Base-by-base conservation (phyloP, 2,888 invertebrate genomes). In the Drosophila diplacantha region DNA sequence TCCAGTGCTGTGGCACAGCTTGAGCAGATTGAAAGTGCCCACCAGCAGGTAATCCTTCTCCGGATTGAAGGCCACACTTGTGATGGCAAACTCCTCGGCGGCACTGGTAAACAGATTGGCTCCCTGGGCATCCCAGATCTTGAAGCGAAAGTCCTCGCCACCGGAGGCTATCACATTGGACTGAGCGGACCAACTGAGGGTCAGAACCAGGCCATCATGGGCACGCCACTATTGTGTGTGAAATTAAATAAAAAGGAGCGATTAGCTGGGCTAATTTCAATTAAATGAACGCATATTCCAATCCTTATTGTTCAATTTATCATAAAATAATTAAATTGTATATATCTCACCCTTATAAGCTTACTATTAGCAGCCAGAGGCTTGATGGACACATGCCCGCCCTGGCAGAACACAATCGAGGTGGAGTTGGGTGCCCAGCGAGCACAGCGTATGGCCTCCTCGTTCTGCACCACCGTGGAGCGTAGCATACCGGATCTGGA, bases 61-160 rank as follows among this genome's bases (percentile, higher is more conserved):
- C 0, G 96, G 95, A 44, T 95, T 93, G 95, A 98, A 99, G 50
- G 95, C 92, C 2, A 98, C 90, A 22, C 96, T 92, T 1, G 96
- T 97, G 52, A 99, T 94, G 0, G 98, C 97, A 88, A 96, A 94
- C 74, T 97, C 96, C 85, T 97, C 96, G 18, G 92, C 90, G 1
- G 92, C 91, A 84, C 98, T 98, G 41, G 92, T 92, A 86, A 94
- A 99, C 75, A 99, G 90, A 85, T 93, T 93, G 64, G 95, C 93
- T 0, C 99, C 98, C 86, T 93, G 96, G 0, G 91, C 90, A 87
- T 99, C 98, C 99, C 99, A 99, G 20, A 98, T 93, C 91, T 92
- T 88, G 57, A 89, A 90, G 47, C 90, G 89, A 71, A 96, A 96
- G 88, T 99, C 99, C 90, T 99, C 98, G 50, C 97, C 96, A 0